Base-by-base conservation (phyloP, 2,888 invertebrate genomes). In the Germaria angustata region DNA sequence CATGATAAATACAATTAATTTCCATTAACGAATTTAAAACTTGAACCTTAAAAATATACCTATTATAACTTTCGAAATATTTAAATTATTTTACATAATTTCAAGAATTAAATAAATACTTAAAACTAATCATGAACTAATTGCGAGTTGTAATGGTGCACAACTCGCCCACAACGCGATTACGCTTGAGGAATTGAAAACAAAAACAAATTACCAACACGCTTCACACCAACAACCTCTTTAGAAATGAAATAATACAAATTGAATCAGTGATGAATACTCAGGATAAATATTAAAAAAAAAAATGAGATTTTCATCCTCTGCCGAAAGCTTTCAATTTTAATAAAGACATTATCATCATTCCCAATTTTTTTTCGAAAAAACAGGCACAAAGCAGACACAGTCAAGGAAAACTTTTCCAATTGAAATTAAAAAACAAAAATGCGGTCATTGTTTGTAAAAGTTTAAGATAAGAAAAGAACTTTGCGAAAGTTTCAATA, bases 361-460 rank as follows among this genome's bases (percentile, higher is more conserved):
- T 24, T 24, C 7, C 34, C 20, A 22, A 22, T 77, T 72, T 17
- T 66, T 44, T 71, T 28, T n/a, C 5, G 4, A 24, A 49, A 53
- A 51, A 3, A 36, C 41, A 36, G 9, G 15, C 36, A 44, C 15
- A 34, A 34, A 34, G 59, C 2, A 36, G 20, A 69, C 53, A 65
- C n/a, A 69, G 24, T 32, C 53, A 24, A 15, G 2, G 13, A 55
- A 75, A 76, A 81, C 63, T 81, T 81, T 81, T 78, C 49, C 77
- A 81, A 78, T 81, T 81, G 55, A 65, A 81, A 72, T 69, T 78
- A 36, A 68, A 66, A 57, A 13, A 46, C 24, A 55, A 63, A 73
- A 69, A 41, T 68, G 73, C 32, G 81, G 81, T 78, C 57, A 73
- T 78, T 81, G 68, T 78, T 49, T 63, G 49, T 49, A 41, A 68